Conservation (phyloP, 1,140 invertebrate species). For the Dolichoris vasculosae region DNA sequence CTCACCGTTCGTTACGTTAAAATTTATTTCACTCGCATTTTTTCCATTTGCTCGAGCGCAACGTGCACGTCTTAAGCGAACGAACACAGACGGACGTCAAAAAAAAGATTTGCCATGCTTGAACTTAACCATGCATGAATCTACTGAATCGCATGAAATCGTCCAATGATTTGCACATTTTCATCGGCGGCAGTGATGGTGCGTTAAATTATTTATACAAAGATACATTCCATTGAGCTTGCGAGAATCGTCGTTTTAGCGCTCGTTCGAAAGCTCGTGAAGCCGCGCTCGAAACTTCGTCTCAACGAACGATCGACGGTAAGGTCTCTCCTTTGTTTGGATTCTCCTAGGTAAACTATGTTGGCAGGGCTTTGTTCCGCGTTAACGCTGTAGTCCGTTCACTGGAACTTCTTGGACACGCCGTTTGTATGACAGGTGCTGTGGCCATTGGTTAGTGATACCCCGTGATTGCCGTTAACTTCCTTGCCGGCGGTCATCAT, state of each 20-base stretch:
- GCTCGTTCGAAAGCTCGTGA: not conserved
- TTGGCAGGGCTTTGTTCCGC: not conserved
- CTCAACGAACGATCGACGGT: not conserved
- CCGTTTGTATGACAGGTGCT: slow-evolving; percentile 65
- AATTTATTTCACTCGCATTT: not conserved
- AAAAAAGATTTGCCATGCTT: not conserved
- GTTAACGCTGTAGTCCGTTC: slow-evolving; percentile 36
- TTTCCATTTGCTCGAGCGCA: not conserved
- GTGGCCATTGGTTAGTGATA: slow-evolving; percentile 2
- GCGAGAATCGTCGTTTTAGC: not conserved
- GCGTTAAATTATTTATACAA: slow-evolving; percentile 23
- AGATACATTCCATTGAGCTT: slow-evolving; percentile 1
- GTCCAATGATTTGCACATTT: slow-evolving; percentile 35
- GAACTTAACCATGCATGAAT: too few species aligned
- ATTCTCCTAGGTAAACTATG: not conserved
- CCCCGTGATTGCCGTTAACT: slow-evolving; percentile 17
- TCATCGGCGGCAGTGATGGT: slow-evolving; percentile 15
- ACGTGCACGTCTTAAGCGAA: not conserved
- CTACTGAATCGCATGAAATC: not conserved
- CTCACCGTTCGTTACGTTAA: not conserved
- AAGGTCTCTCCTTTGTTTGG: not conserved
- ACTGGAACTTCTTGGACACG: slow-evolving; percentile 64
- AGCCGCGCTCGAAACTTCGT: not conserved
- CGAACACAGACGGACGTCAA: not conserved
- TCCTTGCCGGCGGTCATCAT: slow-evolving; percentile 11